These are phyloP conservation scores for Hirundichthys speculiger DNA, from an alignment of 2,113 vertebrate genomes.

Conservation along the genomic window DNA sequence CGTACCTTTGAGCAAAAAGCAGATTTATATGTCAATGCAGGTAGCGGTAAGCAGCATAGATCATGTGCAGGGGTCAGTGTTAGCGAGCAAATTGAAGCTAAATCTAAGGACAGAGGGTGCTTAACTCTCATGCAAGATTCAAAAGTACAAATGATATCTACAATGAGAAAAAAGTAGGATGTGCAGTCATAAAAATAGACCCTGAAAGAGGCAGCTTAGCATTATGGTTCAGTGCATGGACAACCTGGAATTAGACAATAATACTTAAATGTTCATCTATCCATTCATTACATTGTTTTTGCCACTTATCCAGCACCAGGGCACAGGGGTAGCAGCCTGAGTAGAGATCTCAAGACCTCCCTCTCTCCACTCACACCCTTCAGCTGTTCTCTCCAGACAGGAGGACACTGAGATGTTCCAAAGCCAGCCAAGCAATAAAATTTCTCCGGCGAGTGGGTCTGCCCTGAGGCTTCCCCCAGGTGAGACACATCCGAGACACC, in stretches of 20 bases:
- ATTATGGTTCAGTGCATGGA: conserved; percentile 3
- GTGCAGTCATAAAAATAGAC: conserved; percentile 16
- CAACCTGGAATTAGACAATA: too few species aligned
- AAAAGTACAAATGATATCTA: conserved; percentile 10
- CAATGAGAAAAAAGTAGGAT: conserved; percentile 10
- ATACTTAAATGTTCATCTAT: too few species aligned
- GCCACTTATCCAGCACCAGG: too few species aligned
- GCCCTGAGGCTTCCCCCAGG: not conserved
- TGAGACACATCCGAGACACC: not conserved
- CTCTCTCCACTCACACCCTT: too few species aligned
- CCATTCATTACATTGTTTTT: too few species aligned
- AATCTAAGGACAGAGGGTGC: conserved; percentile 31
- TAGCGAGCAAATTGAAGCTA: conserved; percentile 15
- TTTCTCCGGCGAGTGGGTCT: not conserved
- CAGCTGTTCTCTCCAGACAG: too few species aligned
- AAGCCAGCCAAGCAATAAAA: not conserved
- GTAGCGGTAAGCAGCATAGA: conserved; percentile 59
- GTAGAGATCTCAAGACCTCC: too few species aligned
- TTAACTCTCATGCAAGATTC: conserved; percentile 12
- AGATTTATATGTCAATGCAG: conserved; percentile 52
- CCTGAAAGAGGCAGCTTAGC: not conserved
- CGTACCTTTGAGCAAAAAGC: conserved; percentile 44
- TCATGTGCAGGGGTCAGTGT: conserved; percentile 24
- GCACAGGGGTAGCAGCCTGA: too few species aligned
- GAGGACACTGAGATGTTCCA: not conserved